Percentiles rank a stretch among this genome's conserved stretches.
Evolutionary conservation across 1,140 invertebrate species (phyloP).

Genomic region (Drosophila subobscura): DNA sequence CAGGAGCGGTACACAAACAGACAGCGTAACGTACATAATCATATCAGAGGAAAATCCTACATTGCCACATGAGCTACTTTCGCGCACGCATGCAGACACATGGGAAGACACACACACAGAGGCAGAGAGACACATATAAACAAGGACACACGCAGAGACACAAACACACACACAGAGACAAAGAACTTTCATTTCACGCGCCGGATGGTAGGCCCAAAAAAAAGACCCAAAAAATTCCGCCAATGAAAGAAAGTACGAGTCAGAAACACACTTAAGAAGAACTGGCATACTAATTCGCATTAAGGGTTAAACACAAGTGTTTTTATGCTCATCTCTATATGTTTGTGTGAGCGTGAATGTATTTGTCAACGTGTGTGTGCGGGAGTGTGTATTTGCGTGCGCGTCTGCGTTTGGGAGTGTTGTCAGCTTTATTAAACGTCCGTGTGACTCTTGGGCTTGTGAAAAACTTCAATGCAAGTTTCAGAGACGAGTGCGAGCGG

Average conservation of each 20-base stretch:
- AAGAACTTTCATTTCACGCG: slow-evolving; percentile 57
- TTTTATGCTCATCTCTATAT: slow-evolving; percentile 47
- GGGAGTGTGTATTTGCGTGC: slow-evolving; percentile 3
- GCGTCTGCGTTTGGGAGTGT: slow-evolving; percentile 28
- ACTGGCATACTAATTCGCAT: slow-evolving; percentile 70
- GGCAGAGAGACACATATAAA: slow-evolving; percentile 43
- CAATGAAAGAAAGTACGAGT: slow-evolving; percentile 27
- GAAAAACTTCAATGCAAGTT: slow-evolving; percentile 67
- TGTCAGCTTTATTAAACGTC: slow-evolving; percentile 71
- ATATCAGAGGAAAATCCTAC: slow-evolving; percentile 72
- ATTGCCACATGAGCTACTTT: slow-evolving; percentile 24
- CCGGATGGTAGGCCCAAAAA: slow-evolving; percentile 19
- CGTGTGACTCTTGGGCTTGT: slow-evolving; percentile 43
- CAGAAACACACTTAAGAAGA: slow-evolving; percentile 24
- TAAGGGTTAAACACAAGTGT: slow-evolving; percentile 80
- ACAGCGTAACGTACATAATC: slow-evolving; percentile 67
- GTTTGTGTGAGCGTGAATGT: background rate
- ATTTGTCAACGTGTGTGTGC: background rate
- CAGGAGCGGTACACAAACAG: background rate
- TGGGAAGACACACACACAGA: slow-evolving; percentile 4
- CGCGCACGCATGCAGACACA: background rate
- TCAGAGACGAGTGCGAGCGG: slow-evolving; percentile 4
- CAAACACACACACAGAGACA: slow-evolving; percentile 37
- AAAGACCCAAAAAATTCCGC: slow-evolving; percentile 11
- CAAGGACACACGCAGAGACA: no score